A percentile compares a stretch with the other conserved stretches of the same genome.
These are phyloP conservation scores for Zhengitettix transpicula DNA, from an alignment of 2,888 invertebrate species.

Conservation along the genomic window DNA sequence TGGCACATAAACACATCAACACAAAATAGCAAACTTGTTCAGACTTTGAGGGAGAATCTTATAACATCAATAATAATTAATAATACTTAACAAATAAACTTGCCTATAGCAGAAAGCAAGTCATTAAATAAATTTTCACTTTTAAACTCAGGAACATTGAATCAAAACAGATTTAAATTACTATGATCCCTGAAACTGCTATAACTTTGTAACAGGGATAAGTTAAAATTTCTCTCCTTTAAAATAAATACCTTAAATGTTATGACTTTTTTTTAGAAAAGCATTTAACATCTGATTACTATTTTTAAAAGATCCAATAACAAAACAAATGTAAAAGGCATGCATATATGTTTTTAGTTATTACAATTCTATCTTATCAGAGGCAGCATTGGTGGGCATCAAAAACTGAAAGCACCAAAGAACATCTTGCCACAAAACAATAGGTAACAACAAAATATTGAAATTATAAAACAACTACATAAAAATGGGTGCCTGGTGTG, in stretches of 20 bases:
- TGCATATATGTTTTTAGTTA: neutral
- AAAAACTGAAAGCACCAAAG: conserved; percentile 4
- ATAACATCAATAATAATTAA: too few relatives aligned
- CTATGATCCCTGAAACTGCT: too few relatives aligned
- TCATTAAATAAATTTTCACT: neutral
- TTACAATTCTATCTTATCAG: conserved; percentile 7
- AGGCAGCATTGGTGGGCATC: conserved; percentile 6
- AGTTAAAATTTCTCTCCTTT: neutral
- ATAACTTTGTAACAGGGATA: too few relatives aligned
- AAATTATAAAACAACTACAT: conserved; percentile 5
- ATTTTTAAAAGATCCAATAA: neutral
- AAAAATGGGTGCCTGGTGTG: conserved; percentile 1
- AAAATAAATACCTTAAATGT: conserved; percentile 1
- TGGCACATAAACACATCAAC: too few relatives aligned
- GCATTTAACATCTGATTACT: neutral
- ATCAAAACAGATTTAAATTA: neutral
- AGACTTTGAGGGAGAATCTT: too few relatives aligned
- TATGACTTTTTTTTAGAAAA: neutral
- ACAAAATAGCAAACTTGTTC: too few relatives aligned
- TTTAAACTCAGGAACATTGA: neutral
- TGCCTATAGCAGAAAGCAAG: neutral
- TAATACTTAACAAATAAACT: neutral
- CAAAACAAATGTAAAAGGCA: neutral
- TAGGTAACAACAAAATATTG: neutral
- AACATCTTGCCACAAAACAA: neutral